Percentiles rank a stretch among this genome's conserved stretches.
Evolutionary conservation across 2,113 vertebrate species (phyloP).

Genomic region (Peromyscus leucopus): DNA sequence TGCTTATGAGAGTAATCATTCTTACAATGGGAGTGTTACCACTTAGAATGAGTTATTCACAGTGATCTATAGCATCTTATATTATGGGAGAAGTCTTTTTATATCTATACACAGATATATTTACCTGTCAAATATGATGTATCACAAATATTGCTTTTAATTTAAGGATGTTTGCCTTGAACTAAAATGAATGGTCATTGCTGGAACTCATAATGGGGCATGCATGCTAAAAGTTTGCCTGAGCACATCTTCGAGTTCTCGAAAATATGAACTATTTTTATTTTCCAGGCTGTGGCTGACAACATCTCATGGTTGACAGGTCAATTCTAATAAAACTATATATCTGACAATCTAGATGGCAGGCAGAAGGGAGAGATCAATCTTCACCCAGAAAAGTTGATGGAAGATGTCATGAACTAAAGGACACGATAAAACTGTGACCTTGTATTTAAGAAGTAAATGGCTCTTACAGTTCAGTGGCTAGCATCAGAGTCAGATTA

Average conservation of each 20-base stretch:
- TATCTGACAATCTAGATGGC: conserved; percentile 70
- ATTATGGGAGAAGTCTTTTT: neutral
- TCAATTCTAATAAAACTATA: conserved; percentile 80
- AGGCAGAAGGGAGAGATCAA: conserved; percentile 72
- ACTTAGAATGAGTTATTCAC: neutral
- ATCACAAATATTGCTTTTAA: conserved; percentile 49
- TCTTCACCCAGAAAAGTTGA: conserved; percentile 65
- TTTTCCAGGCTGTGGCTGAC: conserved; percentile 69
- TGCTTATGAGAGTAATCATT: neutral
- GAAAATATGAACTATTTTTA: conserved; percentile 64
- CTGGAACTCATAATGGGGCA: neutral
- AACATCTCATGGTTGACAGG: conserved; percentile 68
- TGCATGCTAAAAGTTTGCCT: conserved; percentile 17
- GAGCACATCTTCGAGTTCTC: neutral
- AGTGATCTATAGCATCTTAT: neutral
- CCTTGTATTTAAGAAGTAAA: conserved; percentile 78
- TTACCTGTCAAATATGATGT: conserved; percentile 11
- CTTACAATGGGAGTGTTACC: neutral
- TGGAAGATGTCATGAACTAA: conserved; percentile 55
- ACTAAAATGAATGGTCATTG: conserved; percentile 24
- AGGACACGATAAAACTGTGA: conserved; percentile 60
- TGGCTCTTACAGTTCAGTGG: conserved; percentile 31
- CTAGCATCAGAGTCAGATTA: neutral
- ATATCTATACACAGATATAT: neutral
- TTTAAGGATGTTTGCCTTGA: conserved; percentile 42